phyloP scores from a whole-genome alignment of 2,797 vertebrate species.

The Enteromius anoplus region DNA sequence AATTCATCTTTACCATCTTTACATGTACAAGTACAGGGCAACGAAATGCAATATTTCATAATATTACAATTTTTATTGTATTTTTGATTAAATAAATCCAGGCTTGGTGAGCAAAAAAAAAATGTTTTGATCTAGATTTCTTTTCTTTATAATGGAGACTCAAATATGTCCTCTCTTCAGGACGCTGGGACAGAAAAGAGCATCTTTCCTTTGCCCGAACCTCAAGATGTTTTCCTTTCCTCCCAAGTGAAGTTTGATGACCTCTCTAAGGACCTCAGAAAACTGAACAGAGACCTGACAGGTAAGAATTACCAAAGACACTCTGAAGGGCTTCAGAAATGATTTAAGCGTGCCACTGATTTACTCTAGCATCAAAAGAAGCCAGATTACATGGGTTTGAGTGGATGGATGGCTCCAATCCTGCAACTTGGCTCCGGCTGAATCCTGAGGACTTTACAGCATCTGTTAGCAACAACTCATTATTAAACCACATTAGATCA shows the following conservation, averaged over 20 bases:
- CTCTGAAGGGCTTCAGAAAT: constrained; percentile 19
- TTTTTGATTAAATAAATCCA: neutral
- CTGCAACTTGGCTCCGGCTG: constrained; percentile 63
- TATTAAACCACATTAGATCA: constrained; percentile 66
- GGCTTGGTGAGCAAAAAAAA: neutral
- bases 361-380: constrained; percentile 28
- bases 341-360: constrained; percentile 17
- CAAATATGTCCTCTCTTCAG: constrained; percentile 70
- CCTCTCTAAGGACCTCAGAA: constrained; percentile 86
- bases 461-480: constrained; percentile 61
- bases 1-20: neutral
- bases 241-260: constrained; percentile 96
- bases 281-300: constrained; percentile 86
- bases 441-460: constrained; percentile 60
- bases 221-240: constrained; percentile 91
- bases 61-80: neutral
- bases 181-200: constrained; percentile 90
- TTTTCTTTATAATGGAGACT: neutral
- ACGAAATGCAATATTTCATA: neutral
- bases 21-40: too few species aligned
- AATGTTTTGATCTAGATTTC: neutral
- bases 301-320: constrained; percentile 74
- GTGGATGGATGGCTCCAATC: constrained; percentile 31
- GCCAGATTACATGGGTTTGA: constrained; percentile 34
- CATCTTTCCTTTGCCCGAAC: constrained; percentile 90